Evolutionary conservation across 2,888 invertebrate genomes (phyloP).

Genomic region (Trilocha varians): DNA sequence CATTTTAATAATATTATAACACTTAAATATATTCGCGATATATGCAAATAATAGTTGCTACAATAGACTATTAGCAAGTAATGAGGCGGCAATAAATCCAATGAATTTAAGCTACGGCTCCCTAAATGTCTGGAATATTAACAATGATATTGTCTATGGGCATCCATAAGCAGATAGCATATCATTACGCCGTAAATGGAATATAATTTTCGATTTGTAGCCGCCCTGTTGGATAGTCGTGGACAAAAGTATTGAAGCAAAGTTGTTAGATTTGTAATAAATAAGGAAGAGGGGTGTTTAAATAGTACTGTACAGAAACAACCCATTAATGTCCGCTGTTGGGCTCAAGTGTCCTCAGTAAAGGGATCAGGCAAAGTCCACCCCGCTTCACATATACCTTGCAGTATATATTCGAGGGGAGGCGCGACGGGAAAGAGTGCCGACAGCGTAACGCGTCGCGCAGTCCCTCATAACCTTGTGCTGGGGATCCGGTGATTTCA

Average conservation of each 20-base stretch:
- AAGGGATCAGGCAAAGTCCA: too few species aligned
- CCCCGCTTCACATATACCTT: too few species aligned
- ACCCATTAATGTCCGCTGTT: too few species aligned
- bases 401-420: too few species aligned
- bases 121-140: not conserved
- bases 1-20: not conserved
- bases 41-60: not conserved
- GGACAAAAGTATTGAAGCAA: not conserved
- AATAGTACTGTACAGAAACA: too few species aligned
- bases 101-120: not conserved
- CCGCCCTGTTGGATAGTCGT: not conserved
- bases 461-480: too few species aligned
- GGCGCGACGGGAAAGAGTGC: too few species aligned
- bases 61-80: not conserved
- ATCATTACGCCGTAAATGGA: not conserved
- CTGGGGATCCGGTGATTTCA: too few species aligned
- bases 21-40: not conserved
- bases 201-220: not conserved
- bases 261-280: not conserved
- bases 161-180: not conserved
- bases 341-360: too few species aligned
- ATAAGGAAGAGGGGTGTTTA: too few species aligned
- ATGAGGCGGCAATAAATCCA: not conserved
- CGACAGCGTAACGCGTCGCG: too few species aligned
- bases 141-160: not conserved